Percentiles rank a stretch among this genome's conserved stretches.
Evolutionary conservation across 2,888 invertebrate genomes (phyloP).

Genomic region (Elysia crispata): DNA sequence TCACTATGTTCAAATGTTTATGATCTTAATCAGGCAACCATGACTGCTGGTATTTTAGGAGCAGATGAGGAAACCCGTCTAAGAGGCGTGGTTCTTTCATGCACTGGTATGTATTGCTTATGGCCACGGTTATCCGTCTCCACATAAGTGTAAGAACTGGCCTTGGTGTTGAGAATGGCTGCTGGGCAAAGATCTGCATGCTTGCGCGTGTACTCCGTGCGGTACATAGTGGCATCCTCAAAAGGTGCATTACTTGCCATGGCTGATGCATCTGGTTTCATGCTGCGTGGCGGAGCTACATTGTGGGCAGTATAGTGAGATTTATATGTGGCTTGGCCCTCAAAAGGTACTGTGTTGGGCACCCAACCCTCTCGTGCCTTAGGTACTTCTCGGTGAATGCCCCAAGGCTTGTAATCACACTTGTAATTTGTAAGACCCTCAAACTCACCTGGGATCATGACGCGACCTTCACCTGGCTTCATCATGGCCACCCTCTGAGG

Average conservation of each 20-base stretch:
- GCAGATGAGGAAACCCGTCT: not conserved
- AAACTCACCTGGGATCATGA: constrained; percentile 64
- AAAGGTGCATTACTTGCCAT: constrained; percentile 67
- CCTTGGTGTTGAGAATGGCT: constrained; percentile 66
- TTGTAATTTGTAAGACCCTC: constrained; percentile 73
- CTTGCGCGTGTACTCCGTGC: constrained; percentile 72
- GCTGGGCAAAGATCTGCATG: constrained; percentile 71
- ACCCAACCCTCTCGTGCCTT: constrained; percentile 67
- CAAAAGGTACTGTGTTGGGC: constrained; percentile 75
- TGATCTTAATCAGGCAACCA: no score
- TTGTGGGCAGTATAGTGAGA: constrained; percentile 71
- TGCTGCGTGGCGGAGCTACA: constrained; percentile 58
- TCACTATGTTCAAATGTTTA: no score
- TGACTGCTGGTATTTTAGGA: no score
- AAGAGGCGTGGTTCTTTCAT: constrained; percentile 39
- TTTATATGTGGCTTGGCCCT: constrained; percentile 74
- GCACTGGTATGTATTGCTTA: constrained; percentile 68
- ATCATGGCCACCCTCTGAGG: constrained; percentile 61
- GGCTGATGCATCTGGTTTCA: constrained; percentile 64
- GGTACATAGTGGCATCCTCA: constrained; percentile 75
- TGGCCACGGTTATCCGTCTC: constrained; percentile 72
- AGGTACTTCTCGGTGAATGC: constrained; percentile 59
- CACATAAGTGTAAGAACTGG: constrained; percentile 62
- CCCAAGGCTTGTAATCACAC: constrained; percentile 71
- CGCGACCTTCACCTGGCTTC: constrained; percentile 61